A percentile compares a stretch with the other conserved stretches of the same genome.
These are phyloP conservation scores for Bemisia tabaci DNA, from an alignment of 1,140 invertebrate genomes.

Conservation along the genomic window DNA sequence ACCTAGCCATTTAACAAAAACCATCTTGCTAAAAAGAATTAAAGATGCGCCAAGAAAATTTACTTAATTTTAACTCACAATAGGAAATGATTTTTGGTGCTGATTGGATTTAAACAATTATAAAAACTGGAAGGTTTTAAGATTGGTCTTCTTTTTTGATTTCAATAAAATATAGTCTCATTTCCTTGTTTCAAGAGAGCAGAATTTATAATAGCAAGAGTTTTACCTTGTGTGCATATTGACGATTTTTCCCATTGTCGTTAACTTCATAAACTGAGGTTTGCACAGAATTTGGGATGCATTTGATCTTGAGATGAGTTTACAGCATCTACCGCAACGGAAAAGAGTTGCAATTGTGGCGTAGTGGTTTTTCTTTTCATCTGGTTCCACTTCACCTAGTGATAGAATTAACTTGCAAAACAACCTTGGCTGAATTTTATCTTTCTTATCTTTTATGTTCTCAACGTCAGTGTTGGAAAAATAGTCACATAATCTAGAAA, in stretches of 20 bases:
- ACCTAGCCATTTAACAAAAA: too few species aligned
- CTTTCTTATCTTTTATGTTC: slow-evolving; percentile 57
- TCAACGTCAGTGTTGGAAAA: slow-evolving; percentile 69
- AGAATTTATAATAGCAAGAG: too few species aligned
- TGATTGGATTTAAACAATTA: too few species aligned
- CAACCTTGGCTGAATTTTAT: slow-evolving; percentile 66
- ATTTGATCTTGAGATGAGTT: slow-evolving; percentile 28
- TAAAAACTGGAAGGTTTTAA: too few species aligned
- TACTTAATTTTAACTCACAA: too few species aligned
- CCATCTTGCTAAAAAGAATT: too few species aligned
- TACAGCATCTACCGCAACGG: slow-evolving; percentile 41
- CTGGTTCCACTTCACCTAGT: slow-evolving; percentile 51
- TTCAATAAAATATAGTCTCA: too few species aligned
- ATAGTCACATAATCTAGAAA: slow-evolving; percentile 53
- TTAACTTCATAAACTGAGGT: slow-evolving; percentile 7
- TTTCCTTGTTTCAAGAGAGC: too few species aligned
- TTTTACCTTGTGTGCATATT: slow-evolving; percentile 7
- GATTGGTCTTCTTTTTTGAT: too few species aligned
- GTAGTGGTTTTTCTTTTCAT: slow-evolving; percentile 60
- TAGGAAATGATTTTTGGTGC: too few species aligned
- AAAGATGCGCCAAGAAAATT: too few species aligned
- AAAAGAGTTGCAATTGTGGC: slow-evolving; percentile 59
- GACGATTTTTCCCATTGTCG: slow-evolving; percentile 1
- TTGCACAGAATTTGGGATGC: slow-evolving; percentile 11
- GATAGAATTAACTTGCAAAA: slow-evolving; percentile 68